phyloP scores from a whole-genome alignment of 2,797 vertebrate species.

The Novumbra hubbsi region DNA sequence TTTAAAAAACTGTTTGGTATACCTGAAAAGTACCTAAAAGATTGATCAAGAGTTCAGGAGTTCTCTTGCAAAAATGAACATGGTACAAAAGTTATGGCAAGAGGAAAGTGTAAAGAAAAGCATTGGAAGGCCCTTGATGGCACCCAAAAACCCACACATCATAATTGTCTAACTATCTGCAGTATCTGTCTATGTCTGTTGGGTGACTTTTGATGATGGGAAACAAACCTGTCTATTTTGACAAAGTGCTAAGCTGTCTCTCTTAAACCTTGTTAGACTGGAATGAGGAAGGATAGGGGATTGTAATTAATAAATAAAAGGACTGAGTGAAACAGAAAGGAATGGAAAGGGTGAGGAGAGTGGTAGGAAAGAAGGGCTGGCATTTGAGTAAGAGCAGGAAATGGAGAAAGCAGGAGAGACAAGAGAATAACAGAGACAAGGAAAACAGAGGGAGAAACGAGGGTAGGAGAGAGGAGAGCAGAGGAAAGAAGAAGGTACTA shows the following conservation, averaged over 20 bases:
- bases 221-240: not conserved
- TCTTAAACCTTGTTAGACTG: not conserved
- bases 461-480: not conserved
- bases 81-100: too few relatives aligned
- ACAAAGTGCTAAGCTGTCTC: constrained; percentile 18
- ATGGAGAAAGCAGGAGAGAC: not conserved
- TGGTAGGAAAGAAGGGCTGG: constrained; percentile 28
- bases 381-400: constrained; percentile 27
- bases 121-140: too few relatives aligned
- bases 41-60: too few relatives aligned
- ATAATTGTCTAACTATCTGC: not conserved
- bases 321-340: constrained; percentile 24
- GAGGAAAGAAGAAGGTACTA: not conserved
- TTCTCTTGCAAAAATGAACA: too few relatives aligned
- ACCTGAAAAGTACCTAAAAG: too few relatives aligned
- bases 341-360: constrained; percentile 33
- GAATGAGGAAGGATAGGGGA: constrained; percentile 20
- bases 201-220: not conserved
- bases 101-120: too few relatives aligned
- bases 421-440: not conserved
- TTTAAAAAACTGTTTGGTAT: too few relatives aligned
- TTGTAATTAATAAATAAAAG: constrained; percentile 18
- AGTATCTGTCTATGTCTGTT: too few relatives aligned
- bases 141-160: too few relatives aligned
- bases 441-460: constrained; percentile 7